A percentile compares a stretch with the other conserved stretches of the same genome.
phyloP scores from a whole-genome alignment of 2,888 invertebrate genomes.

The Nemotelus nigrinus region DNA sequence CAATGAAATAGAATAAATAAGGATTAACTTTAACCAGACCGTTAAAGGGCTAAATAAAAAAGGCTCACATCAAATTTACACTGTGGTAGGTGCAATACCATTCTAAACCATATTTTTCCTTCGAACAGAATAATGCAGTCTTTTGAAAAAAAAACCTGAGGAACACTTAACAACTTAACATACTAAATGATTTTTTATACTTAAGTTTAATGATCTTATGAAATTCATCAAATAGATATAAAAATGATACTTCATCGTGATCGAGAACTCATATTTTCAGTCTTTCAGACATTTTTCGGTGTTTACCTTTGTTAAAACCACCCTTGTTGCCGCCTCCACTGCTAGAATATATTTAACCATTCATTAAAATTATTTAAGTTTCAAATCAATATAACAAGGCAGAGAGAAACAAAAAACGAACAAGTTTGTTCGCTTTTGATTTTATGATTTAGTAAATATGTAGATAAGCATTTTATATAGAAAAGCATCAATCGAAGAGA shows the following conservation, averaged over 20 bases:
- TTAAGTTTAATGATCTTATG: conserved; percentile 9
- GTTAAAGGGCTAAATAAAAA: conserved; percentile 26
- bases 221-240: conserved; percentile 5
- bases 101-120: conserved; percentile 20
- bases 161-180: conserved; percentile 12
- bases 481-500: too few species aligned
- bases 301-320: conserved; percentile 97
- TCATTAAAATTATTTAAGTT: conserved; percentile 42
- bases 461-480: too few species aligned
- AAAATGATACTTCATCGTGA: conserved; percentile 38
- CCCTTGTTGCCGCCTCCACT: conserved; percentile 92
- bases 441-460: not conserved
- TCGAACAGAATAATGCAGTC: conserved; percentile 40
- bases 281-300: conserved; percentile 58
- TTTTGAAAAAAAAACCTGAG: conserved; percentile 21
- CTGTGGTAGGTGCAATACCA: not conserved
- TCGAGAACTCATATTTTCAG: conserved; percentile 51
- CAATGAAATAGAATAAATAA: conserved; percentile 11
- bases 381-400: conserved; percentile 1
- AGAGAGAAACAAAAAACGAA: conserved; percentile 28
- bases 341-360: conserved; percentile 66
- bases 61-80: not conserved
- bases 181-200: conserved; percentile 6
- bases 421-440: conserved; percentile 10
- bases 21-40: conserved; percentile 15